Percentiles rank a stretch among this genome's conserved stretches.
phyloP scores from a whole-genome alignment of 2,888 invertebrate genomes.

The Oegoconia quadripuncta region DNA sequence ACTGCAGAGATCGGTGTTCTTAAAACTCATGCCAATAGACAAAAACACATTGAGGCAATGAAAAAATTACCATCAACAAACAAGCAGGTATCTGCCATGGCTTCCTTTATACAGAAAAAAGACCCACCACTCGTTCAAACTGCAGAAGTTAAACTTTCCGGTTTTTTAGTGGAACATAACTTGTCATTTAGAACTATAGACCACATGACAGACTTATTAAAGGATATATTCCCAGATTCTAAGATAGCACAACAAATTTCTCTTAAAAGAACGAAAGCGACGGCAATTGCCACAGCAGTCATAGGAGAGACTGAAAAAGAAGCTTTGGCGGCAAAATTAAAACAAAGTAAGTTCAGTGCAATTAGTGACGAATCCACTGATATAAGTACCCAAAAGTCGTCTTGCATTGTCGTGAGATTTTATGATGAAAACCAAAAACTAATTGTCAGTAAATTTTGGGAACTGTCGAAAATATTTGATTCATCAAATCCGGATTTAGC shows the following conservation, averaged over 20 bases:
- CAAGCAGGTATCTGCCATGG: too few species aligned
- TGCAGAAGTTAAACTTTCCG: too few species aligned
- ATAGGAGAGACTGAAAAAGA: slow-evolving; percentile 15
- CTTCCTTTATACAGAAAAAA: too few species aligned
- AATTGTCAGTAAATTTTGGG: too few species aligned
- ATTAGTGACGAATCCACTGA: slow-evolving; percentile 16
- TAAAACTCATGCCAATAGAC: too few species aligned
- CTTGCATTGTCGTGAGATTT: slow-evolving; percentile 20
- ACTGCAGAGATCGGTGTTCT: too few species aligned
- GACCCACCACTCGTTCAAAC: too few species aligned
- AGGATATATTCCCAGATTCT: slow-evolving; percentile 14
- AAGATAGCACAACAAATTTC: slow-evolving; percentile 13
- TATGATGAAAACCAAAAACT: slow-evolving; percentile 23
- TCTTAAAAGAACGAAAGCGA: slow-evolving; percentile 17
- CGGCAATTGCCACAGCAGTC: slow-evolving; percentile 14
- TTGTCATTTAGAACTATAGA: slow-evolving; percentile 17
- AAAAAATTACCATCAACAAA: too few species aligned
- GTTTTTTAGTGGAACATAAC: slow-evolving; percentile 19
- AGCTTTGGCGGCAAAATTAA: too few species aligned
- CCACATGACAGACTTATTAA: slow-evolving; percentile 14
- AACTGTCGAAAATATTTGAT: too few species aligned
- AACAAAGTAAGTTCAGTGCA: slow-evolving; percentile 9
- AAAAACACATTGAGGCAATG: too few species aligned
- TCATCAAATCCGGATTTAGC: too few species aligned
- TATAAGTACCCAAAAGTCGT: slow-evolving; percentile 12